These are phyloP conservation scores for Mythimna impura DNA, from an alignment of 2,888 invertebrate species.

Conservation along the genomic window DNA sequence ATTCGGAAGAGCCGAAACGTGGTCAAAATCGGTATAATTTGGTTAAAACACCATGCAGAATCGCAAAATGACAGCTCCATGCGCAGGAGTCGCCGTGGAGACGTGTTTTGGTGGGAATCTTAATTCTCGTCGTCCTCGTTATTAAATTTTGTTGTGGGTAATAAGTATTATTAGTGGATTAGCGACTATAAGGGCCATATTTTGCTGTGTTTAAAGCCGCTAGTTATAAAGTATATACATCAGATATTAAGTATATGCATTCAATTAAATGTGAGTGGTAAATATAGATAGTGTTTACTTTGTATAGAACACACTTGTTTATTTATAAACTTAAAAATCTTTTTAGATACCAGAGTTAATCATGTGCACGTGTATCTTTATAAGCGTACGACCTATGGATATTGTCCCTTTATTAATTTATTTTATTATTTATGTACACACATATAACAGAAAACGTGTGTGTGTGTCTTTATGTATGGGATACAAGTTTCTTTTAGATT, in stretches of 20 bases:
- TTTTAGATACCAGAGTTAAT: too few relatives aligned
- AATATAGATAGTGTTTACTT: neutral
- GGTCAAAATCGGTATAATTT: conserved; percentile 50
- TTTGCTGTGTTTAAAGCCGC: neutral
- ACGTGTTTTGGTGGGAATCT: conserved; percentile 52
- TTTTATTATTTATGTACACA: too few relatives aligned
- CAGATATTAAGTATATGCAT: too few relatives aligned
- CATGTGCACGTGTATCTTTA: too few relatives aligned
- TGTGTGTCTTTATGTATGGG: too few relatives aligned
- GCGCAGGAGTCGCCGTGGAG: conserved; percentile 42
- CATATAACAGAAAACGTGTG: too few relatives aligned
- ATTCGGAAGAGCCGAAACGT: conserved; percentile 57
- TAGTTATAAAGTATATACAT: neutral
- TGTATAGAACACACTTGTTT: neutral
- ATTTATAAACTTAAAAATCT: neutral
- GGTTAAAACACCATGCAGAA: conserved; percentile 63
- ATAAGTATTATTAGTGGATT: conserved; percentile 32
- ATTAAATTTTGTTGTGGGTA: conserved; percentile 19
- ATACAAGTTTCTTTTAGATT: too few relatives aligned
- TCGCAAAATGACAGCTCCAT: conserved; percentile 62
- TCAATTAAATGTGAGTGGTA: neutral
- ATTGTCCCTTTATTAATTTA: too few relatives aligned
- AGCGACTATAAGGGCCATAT: neutral
- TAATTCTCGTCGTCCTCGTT: conserved; percentile 49
- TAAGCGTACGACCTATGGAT: too few relatives aligned